Base-by-base conservation (phyloP, 1,140 invertebrate species). In the Zaprionus africanus region DNA sequence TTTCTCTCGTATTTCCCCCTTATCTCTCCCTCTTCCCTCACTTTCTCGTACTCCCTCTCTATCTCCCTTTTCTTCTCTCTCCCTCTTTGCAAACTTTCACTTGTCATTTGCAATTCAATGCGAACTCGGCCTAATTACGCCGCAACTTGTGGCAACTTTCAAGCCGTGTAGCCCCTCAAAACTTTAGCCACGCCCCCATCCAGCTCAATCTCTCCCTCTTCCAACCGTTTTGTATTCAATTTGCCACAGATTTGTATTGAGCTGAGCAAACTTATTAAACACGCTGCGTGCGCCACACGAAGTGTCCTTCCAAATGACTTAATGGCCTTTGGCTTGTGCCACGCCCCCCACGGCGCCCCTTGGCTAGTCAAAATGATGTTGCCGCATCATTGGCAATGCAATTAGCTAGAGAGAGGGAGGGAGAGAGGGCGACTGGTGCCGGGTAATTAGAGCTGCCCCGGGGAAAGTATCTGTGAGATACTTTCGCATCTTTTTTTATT, bases 301-400 rank as follows among this genome's bases (percentile, higher is more conserved):
- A 46, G 41, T 46, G 41, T 46, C 41, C 41, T 46, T 46, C 41
- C 17, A 88, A 87, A 87, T 87, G 84, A 79, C 83, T 88, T 88
- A 81, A 87, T 88, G 83, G 83, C 57, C 65, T 69, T 74, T 34
- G 36, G 53, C 70, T 56, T 64, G 22, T 11, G 46, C 46, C 46
- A 22, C 19, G 4, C 19, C 12, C 4, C 46, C 19, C 19, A 0
- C 19, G 11, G 9, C 9, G 15, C 41, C 6, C 12, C 46, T 19
- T 51, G 0, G 7, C 17, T n/a, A 46, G 78, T 85, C 74, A 85
- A 78, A 81, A 85, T 69, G 70, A 79, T 87, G 88, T 80, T 83
- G 83, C 84, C 80, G 70, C 83, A 87, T 87, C 83, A 87, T 88
- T 88, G 84, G 69, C 80, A 78, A 70, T 78, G 84, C 83, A 87